These are phyloP conservation scores for Alexandromys fortis DNA, from an alignment of 2,113 vertebrate species.

Conservation along the genomic window DNA sequence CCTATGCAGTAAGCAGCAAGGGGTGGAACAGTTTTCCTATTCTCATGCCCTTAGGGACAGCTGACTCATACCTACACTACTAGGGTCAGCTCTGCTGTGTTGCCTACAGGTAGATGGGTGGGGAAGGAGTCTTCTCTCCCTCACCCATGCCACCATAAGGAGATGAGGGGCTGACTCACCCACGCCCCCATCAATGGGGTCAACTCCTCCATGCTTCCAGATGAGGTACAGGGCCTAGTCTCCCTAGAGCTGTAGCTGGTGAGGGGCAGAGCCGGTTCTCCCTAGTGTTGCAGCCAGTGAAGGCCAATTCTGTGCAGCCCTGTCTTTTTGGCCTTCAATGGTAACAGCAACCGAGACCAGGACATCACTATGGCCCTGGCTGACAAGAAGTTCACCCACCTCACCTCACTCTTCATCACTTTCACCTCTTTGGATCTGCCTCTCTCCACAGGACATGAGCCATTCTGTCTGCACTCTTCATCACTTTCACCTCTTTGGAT, in stretches of 20 bases:
- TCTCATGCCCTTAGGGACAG: neutral
- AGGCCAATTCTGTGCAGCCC: neutral
- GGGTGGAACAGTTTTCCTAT: neutral
- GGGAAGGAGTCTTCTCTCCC: neutral
- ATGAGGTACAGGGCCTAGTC: neutral
- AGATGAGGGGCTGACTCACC: neutral
- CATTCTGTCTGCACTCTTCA: neutral
- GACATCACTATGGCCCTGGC: neutral
- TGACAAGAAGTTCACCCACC: neutral
- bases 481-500: neutral
- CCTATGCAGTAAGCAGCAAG: neutral
- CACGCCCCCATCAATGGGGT: neutral
- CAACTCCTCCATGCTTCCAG: neutral
- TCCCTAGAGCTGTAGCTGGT: neutral
- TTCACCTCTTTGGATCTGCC: neutral
- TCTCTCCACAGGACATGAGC: neutral
- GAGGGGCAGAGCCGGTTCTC: neutral
- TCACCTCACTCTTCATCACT: neutral
- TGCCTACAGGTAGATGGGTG: neutral
- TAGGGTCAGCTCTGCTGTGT: neutral
- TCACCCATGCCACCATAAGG: neutral
- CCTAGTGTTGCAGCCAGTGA: neutral
- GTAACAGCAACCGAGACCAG: neutral
- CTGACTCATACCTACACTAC: neutral
- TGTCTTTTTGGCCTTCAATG: neutral